Conservation (phyloP, 1,140 invertebrate species). For the Meloidogyne exigua region DNA sequence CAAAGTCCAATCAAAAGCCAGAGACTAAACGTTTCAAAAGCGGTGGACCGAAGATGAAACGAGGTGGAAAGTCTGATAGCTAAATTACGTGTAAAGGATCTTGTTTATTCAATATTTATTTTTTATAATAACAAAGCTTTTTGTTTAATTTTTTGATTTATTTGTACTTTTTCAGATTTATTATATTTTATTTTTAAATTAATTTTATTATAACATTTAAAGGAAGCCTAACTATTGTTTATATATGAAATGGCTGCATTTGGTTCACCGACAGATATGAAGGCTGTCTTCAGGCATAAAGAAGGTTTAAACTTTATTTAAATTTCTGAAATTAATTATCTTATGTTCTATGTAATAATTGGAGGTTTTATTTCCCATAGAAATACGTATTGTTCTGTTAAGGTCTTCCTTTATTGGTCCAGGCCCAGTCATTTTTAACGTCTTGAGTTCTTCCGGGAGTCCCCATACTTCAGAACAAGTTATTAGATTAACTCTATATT, state of each 20-base stretch:
- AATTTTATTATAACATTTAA: neutral
- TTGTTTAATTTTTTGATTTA: neutral
- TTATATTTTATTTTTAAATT: neutral
- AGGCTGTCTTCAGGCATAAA: neutral
- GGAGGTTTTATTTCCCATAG: no score
- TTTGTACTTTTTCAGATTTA: neutral
- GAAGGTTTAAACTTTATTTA: neutral
- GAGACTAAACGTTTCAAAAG: constrained; percentile 16
- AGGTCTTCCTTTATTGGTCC: no score
- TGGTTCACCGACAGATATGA: neutral
- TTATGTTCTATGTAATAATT: no score
- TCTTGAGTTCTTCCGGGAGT: no score
- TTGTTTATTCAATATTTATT: neutral
- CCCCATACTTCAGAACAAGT: no score
- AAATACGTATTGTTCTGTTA: no score
- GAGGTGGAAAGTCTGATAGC: neutral
- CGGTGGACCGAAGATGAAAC: neutral
- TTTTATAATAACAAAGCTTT: neutral
- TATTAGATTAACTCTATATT: no score
- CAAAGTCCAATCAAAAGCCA: neutral
- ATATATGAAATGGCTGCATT: neutral
- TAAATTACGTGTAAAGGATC: neutral
- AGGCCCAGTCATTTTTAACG: no score
- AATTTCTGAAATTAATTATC: no score
- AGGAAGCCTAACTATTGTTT: neutral